Conservation (phyloP, 2,797 vertebrate species). For the Loris lydekkerianus region DNA sequence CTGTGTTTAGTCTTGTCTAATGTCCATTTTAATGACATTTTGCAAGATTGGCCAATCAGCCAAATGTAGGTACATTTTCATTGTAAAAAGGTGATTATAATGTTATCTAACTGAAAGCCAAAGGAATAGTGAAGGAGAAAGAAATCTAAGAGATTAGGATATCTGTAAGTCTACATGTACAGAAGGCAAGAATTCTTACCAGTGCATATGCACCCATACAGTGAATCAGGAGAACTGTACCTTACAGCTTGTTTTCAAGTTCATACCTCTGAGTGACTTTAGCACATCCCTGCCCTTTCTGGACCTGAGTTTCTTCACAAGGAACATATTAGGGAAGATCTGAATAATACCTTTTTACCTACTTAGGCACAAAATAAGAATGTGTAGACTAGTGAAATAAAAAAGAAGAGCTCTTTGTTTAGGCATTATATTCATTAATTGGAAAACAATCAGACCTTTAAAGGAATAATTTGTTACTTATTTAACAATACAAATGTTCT, state of each 20-base stretch:
- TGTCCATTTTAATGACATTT: not conserved
- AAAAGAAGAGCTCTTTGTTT: not conserved
- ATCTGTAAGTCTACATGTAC: not conserved
- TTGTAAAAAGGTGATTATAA: not conserved
- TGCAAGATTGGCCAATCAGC: not conserved
- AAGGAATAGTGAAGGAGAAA: not conserved
- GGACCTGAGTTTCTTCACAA: not conserved
- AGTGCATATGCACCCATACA: not conserved
- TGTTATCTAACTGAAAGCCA: not conserved
- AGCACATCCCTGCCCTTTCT: not conserved
- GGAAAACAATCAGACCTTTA: slow-evolving; percentile 51
- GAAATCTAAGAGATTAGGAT: not conserved
- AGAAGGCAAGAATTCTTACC: not conserved
- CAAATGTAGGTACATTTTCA: not conserved
- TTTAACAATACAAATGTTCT: slow-evolving; percentile 31
- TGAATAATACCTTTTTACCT: not conserved
- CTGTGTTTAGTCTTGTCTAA: not conserved
- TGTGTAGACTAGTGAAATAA: not conserved
- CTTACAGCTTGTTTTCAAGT: not conserved
- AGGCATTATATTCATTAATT: not conserved
- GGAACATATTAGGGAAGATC: too few relatives aligned
- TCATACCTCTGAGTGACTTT: not conserved
- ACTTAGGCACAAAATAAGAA: not conserved
- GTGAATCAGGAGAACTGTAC: not conserved
- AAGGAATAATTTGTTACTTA: slow-evolving; percentile 54